Base-by-base conservation (phyloP, 1,140 invertebrate species). In the Aphidius ervi region DNA sequence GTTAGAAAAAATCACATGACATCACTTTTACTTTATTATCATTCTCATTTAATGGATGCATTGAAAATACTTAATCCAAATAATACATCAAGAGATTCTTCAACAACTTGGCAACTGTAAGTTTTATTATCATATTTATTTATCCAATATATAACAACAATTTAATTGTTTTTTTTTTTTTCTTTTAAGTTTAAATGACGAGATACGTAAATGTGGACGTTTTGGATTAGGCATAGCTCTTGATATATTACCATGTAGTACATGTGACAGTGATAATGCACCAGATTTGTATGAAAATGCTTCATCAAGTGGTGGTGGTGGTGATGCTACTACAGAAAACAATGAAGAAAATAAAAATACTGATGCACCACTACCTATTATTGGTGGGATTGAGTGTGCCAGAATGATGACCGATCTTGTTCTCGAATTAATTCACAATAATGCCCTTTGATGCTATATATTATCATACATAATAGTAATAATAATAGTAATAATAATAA, bases 241-340 rank as follows among this genome's bases (percentile, higher is more conserved):
- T 58, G 88, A 89, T 61, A 88, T 89, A 68, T 81, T 88, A 58
- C 87, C 87, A 7, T 88, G 88, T 31, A 87, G 85, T 65, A 88
- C 85, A 0, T 88, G 87, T 61, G 83, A 86, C 16, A 88, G 86
- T 42, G 81, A 87, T 52, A 83, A 88, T 66, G 87, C 87, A 0
- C 87, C 87, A 0, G 87, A 89, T 68, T 71, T 89, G 58, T 89
- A 88, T 67, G 82, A 84, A 67, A 31, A 31, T 31, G 23, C 23
- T 31, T 16, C 16, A 16, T 16, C 16, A 16, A 31, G 23, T 31
- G 23, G 23, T 31, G 4, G 2, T 31, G 23, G 23, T 31, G 4
- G 23, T 31, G 16, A 16, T 16, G 75, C 74, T 23, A 76, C 80
- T 60, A 80, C 74, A 57, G 54, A 65, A 6, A 65, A 63, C 6